Conservation (phyloP, 2,797 vertebrate genomes). For the Pterois miles region DNA sequence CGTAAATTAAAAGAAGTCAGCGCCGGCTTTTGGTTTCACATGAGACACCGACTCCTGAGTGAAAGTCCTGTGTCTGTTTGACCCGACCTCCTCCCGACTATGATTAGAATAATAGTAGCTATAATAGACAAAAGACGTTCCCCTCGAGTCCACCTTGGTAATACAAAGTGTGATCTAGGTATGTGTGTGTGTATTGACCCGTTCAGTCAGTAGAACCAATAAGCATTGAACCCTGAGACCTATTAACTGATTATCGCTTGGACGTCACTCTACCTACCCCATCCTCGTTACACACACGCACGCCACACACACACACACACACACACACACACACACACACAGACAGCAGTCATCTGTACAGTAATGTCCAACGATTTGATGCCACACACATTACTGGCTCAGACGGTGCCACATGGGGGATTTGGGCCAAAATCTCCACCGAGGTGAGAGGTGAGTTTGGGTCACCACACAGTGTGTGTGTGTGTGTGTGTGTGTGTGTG, state of each 20-base stretch:
- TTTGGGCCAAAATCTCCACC: constrained; percentile 47
- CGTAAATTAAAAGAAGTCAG: neutral
- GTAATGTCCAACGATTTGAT: constrained; percentile 11
- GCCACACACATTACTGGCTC: constrained; percentile 8
- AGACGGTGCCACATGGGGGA: constrained; percentile 38
- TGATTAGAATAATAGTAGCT: too few species aligned
- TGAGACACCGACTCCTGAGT: neutral
- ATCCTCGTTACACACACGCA: constrained; percentile 11
- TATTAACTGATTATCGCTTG: constrained; percentile 69
- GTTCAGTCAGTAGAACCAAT: neutral
- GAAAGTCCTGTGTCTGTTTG: neutral
- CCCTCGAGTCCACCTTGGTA: neutral
- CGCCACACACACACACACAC: neutral
- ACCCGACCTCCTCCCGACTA: neutral
- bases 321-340: neutral
- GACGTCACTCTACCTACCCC: constrained; percentile 42
- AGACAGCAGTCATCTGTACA: neutral
- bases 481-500: constrained; percentile 15
- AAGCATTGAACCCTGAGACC: constrained; percentile 45
- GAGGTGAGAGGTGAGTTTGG: constrained; percentile 44
- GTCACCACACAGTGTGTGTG: constrained; percentile 15
- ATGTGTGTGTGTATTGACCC: neutral
- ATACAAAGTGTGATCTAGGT: neutral
- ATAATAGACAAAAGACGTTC: too few species aligned
- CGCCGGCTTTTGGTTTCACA: neutral